Percentiles rank a stretch among this genome's conserved stretches.
phyloP scores from a whole-genome alignment of 1,140 invertebrate genomes.

The Lutraria rhynchaena region DNA sequence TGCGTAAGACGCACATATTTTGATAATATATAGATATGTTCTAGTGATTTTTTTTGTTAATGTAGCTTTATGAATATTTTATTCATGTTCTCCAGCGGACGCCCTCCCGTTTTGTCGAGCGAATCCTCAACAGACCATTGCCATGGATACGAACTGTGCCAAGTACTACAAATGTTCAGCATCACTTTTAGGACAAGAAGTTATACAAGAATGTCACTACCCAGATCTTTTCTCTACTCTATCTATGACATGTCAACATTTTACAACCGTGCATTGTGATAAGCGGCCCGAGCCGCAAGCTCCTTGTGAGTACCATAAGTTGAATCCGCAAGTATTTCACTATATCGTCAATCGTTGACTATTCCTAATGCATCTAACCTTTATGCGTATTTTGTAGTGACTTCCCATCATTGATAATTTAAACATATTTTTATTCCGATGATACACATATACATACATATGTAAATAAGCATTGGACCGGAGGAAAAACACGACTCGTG shows the following conservation, averaged over 20 bases:
- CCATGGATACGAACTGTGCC: slow-evolving; percentile 36
- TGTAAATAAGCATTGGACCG: neutral
- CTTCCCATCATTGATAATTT: too few species aligned
- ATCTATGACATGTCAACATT: slow-evolving; percentile 56
- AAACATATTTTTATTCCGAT: neutral
- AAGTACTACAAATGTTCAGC: slow-evolving; percentile 49
- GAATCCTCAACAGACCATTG: slow-evolving; percentile 31
- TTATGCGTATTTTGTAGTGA: neutral
- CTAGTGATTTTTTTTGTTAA: too few species aligned
- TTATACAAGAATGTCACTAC: slow-evolving; percentile 56
- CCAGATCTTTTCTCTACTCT: slow-evolving; percentile 61
- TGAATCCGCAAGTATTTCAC: neutral
- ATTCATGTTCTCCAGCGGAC: slow-evolving; percentile 39
- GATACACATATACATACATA: neutral
- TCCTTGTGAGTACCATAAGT: slow-evolving; percentile 54
- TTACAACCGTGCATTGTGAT: slow-evolving; percentile 61
- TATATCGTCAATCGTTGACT: neutral
- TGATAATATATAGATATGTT: too few species aligned
- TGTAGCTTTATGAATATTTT: too few species aligned
- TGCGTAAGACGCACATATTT: too few species aligned
- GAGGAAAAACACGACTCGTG: too few species aligned
- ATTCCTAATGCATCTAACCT: slow-evolving; percentile 1
- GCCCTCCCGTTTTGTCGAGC: slow-evolving; percentile 37
- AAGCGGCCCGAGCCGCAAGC: slow-evolving; percentile 61
- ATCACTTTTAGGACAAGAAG: neutral